Base-by-base conservation (phyloP, 2,888 invertebrate species). In the Drosophila limbata region DNA sequence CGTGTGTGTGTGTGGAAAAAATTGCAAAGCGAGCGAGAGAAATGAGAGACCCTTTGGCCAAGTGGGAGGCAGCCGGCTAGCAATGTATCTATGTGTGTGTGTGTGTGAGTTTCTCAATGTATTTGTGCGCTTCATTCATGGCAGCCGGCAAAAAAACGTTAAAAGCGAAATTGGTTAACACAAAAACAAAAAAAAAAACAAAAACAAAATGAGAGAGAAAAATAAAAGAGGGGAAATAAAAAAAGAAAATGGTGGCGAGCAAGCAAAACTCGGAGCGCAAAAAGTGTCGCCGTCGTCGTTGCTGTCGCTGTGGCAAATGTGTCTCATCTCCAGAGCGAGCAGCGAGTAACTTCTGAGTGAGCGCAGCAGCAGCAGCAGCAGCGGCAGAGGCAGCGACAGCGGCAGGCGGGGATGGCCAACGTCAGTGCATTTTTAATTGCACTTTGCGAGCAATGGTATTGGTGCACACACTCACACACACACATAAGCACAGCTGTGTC, bases 391-490 rank as follows among this genome's bases (percentile, higher is more conserved):
- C 25, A 50, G 50, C 40, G 42, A 37, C 39, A 33, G 63, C 25
- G 55, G 63, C 63, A 21, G 63, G 42, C 55, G 79, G 79, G 72
- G 57, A 69, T 65, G 73, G 77, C 77, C 60, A 78, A 52, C 62
- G 77, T 80, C 79, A 72, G 73, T 88, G 88, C 84, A 86, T 79
- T 84, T 87, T 84, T 84, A 84, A 84, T 89, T 89, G 84, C 89
- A 89, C 66, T 64, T 61, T 52, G 50, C 40, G 11, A 59, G 66
- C 65, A 65, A 19, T 65, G 21, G 69, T 79, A 62, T 78, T 62
- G 31, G 69, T 63, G 19, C 11, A 48, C 33, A 48, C 69, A 45
- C 65, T 45, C 62, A 53, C 11, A 40, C 33, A 48, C 69, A 44
- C 64, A 51, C 65, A 53, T 48, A 40, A 21, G 42, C 52, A 51